These are phyloP conservation scores for Salarias fasciatus DNA, from an alignment of 2,797 vertebrate genomes.

Conservation along the genomic window DNA sequence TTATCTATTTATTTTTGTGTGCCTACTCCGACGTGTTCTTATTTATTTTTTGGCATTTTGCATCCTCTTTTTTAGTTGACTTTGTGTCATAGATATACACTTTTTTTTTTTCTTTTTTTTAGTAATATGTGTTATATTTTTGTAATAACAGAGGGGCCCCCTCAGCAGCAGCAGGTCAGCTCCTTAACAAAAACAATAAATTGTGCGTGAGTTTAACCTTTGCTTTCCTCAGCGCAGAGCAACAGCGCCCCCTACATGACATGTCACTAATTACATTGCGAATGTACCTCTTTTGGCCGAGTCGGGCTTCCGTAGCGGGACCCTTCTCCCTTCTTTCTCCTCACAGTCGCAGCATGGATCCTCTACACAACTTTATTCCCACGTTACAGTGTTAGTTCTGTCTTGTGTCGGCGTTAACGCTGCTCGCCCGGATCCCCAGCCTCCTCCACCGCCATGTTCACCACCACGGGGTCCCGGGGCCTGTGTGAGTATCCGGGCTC, in stretches of 20 bases:
- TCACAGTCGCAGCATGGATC: constrained; percentile 56
- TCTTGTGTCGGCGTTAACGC: constrained; percentile 10
- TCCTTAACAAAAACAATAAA: no score
- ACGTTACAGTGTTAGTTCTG: constrained; percentile 46
- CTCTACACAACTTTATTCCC: constrained; percentile 52
- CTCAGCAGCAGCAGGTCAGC: no score
- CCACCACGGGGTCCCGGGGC: constrained; percentile 82
- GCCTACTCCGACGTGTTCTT: no score
- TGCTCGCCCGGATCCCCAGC: not conserved
- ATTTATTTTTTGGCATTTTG: no score
- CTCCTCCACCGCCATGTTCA: constrained; percentile 74
- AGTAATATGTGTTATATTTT: no score
- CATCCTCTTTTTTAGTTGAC: no score
- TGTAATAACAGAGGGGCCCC: no score
- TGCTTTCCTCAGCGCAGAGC: not conserved
- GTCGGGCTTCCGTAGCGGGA: constrained; percentile 38
- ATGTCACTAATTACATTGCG: accelerated
- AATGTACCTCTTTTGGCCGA: constrained; percentile 9
- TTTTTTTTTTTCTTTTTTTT: no score
- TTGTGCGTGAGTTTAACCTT: no score
- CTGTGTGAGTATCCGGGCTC: constrained; percentile 78
- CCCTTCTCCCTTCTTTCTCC: not conserved
- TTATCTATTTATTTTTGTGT: no score
- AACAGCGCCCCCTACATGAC: constrained; percentile 44
- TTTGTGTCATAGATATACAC: no score